phyloP scores from a whole-genome alignment of 2,888 invertebrate genomes.

The Ectemnius continuus region DNA sequence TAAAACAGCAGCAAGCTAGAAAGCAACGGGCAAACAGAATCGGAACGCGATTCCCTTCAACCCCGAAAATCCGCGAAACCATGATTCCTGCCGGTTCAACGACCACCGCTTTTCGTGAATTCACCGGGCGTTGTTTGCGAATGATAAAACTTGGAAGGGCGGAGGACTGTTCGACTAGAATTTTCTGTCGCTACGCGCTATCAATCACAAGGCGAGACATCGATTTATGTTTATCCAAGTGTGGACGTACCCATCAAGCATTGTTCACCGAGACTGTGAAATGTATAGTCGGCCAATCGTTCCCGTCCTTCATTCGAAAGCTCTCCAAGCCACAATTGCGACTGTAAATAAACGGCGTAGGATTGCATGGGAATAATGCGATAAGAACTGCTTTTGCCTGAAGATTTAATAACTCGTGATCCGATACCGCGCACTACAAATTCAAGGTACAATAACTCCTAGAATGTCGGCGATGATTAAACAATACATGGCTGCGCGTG shows the following conservation, averaged over 20 bases:
- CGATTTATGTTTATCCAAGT: slow-evolving; percentile 3
- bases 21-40: slow-evolving; percentile 25
- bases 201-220: slow-evolving; percentile 1
- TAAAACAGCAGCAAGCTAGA: slow-evolving; percentile 42
- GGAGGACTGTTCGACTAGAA: neutral
- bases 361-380: too few relatives aligned
- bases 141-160: slow-evolving; percentile 33
- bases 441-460: slow-evolving; percentile 46
- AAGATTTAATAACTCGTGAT: too few relatives aligned
- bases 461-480: slow-evolving; percentile 57
- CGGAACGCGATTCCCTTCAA: slow-evolving; percentile 21
- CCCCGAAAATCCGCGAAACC: slow-evolving; percentile 29
- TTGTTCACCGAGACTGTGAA: neutral
- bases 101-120: neutral
- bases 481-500: slow-evolving; percentile 52
- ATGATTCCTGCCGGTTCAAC: slow-evolving; percentile 2
- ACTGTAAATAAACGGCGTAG: too few relatives aligned
- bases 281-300: neutral
- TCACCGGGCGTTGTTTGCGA: slow-evolving; percentile 19
- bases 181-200: neutral
- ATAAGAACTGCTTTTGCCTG: too few relatives aligned
- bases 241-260: too few relatives aligned
- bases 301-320: too few relatives aligned
- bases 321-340: too few relatives aligned
- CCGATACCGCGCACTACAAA: neutral